Base-by-base conservation (phyloP, 2,797 vertebrate species). In the Percopsis omiscomaycus region DNA sequence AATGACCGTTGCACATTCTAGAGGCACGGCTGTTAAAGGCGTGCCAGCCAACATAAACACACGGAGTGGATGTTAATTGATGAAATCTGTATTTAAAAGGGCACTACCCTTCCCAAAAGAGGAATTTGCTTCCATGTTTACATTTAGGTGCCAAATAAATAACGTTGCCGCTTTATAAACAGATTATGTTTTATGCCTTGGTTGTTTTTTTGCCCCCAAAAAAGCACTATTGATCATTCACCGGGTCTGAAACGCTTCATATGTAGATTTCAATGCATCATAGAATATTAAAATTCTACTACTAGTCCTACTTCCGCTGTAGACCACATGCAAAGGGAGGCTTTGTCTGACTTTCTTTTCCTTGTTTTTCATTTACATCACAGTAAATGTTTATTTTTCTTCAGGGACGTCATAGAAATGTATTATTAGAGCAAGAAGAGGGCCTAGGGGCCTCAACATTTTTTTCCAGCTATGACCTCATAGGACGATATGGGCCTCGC, bases 391-490 rank as follows among this genome's bases (percentile, higher is more conserved):
- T 81, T 81, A 51, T 80, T 86, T 83, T 84, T 42, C 74, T 83
- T 70, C 3, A 52, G 68, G 67, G 68, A 49, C 58, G 46, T 51
- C 68, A 65, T 59, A 63, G 56, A 44, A 27, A 57, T 1, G 51
- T 58, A 51, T 74, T 83, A 69, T 84, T 73, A 46, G 64, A 63
- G 4, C n/a, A 66, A 71, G 11, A 37, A 66, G 29, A 55, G 58
- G 52, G 58, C 64, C 8, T 5, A 3, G 65, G 61, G 73, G 58
- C 52, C 75, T 55, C 64, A 59, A 75, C 15, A 61, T 71, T 70
- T 77, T 9, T 89, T 89, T 80, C 83, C 81, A 87, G 48, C 1
- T 10, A 63, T 90, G 86, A 90, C 83, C 64, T 86, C 86, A 90
- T 44, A 68, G 46, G 10, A 67, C 81, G 82, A 74, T 66, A 77